Evolutionary conservation across 2,888 invertebrate species (phyloP).

Genomic region (Hetaerina titia): DNA sequence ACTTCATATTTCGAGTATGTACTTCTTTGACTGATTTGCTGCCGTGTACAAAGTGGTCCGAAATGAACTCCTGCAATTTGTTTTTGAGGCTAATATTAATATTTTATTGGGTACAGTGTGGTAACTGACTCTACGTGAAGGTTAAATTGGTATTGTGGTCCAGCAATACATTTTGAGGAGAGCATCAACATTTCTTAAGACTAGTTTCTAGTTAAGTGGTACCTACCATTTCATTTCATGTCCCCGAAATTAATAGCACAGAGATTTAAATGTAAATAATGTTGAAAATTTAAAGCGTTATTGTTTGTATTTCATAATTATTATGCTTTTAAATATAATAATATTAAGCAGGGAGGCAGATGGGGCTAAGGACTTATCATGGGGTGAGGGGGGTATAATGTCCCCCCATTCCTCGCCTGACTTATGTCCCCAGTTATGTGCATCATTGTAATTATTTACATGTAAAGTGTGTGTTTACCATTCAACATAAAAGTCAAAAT

Average conservation of each 20-base stretch:
- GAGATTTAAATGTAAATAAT: conserved; percentile 19
- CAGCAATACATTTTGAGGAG: neutral
- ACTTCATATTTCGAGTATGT: neutral
- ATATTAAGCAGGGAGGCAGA: neutral
- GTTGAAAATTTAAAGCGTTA: neutral
- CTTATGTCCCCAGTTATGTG: neutral
- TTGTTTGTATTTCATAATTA: conserved; percentile 27
- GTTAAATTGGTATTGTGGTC: neutral
- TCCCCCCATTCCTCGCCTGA: neutral
- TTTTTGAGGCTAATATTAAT: neutral
- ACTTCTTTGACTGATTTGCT: neutral
- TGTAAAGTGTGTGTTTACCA: conserved; percentile 36
- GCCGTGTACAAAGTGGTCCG: neutral
- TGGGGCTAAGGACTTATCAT: conserved; percentile 16
- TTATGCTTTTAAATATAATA: conserved; percentile 2
- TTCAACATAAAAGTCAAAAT: conserved; percentile 17
- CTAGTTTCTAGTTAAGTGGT: neutral
- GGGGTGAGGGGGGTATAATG: neutral
- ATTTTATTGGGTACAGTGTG: neutral
- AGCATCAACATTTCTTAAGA: neutral
- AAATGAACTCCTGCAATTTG: neutral
- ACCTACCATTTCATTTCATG: neutral
- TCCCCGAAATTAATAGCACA: neutral
- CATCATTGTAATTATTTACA: conserved; percentile 37
- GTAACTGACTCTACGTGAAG: neutral